Evolutionary conservation across 2,888 invertebrate species (phyloP).

Genomic region (Crematogaster levior): DNA sequence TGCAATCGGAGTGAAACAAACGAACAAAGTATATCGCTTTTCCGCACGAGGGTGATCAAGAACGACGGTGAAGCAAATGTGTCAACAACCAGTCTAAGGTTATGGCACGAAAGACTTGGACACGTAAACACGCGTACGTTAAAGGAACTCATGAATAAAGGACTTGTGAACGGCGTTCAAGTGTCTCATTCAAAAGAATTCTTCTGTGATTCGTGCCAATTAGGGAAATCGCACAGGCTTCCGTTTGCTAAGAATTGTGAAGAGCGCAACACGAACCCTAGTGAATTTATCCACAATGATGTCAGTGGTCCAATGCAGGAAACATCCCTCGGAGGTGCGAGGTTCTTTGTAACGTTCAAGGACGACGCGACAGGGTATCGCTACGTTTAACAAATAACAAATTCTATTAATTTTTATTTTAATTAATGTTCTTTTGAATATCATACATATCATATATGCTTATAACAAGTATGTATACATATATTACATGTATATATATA

Average conservation of each 20-base stretch:
- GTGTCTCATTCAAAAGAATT: not conserved
- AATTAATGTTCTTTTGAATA: no score
- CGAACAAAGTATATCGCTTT: not conserved
- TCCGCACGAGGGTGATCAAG: not conserved
- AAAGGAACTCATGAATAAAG: rapidly evolving
- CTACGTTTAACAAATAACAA: no score
- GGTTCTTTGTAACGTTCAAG: not conserved
- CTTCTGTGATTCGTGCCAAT: not conserved
- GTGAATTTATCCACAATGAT: not conserved
- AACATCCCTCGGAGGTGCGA: not conserved
- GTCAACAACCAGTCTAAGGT: not conserved
- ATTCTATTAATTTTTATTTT: no score
- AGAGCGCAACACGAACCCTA: no score
- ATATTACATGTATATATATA: no score
- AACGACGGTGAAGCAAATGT: not conserved
- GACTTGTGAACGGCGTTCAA: not conserved
- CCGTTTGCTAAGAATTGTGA: not conserved
- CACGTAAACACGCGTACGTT: not conserved
- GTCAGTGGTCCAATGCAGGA: not conserved
- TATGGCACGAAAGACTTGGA: not conserved
- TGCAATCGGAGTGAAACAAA: not conserved
- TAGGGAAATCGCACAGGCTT: not conserved
- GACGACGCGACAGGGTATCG: not conserved
- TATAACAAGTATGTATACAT: no score
- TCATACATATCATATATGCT: no score